A percentile compares a stretch with the other conserved stretches of the same genome.
phyloP scores from a whole-genome alignment of 2,888 invertebrate genomes.

The Linyphia triangularis region DNA sequence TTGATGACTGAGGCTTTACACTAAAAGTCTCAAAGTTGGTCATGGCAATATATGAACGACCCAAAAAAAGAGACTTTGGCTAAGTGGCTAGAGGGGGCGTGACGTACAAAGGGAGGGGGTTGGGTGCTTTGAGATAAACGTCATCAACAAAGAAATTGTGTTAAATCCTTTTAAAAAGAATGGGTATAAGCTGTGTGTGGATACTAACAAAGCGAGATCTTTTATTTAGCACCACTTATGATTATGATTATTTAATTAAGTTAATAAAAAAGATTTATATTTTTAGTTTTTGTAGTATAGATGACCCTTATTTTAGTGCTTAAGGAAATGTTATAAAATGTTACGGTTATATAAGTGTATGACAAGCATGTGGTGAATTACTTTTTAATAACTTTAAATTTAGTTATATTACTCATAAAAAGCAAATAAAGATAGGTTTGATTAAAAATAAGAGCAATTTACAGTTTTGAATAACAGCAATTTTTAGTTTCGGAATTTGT shows the following conservation, averaged over 20 bases:
- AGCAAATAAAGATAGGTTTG: too few relatives aligned
- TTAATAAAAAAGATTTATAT: too few relatives aligned
- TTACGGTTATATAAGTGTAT: too few relatives aligned
- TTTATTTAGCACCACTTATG: neutral
- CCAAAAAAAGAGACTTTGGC: constrained; percentile 27
- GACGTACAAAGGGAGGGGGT: neutral
- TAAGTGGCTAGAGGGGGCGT: constrained; percentile 34
- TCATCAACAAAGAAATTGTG: constrained; percentile 28
- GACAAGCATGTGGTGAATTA: too few relatives aligned
- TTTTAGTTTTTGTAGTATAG: too few relatives aligned
- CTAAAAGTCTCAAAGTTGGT: neutral
- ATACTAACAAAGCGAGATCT: neutral
- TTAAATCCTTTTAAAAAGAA: constrained; percentile 58
- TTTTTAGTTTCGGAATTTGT: too few relatives aligned
- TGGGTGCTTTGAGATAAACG: constrained; percentile 26
- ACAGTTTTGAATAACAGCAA: too few relatives aligned
- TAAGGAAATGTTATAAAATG: too few relatives aligned
- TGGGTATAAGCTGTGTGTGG: constrained; percentile 28
- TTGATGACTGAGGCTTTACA: constrained; percentile 5
- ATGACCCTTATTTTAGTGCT: too few relatives aligned
- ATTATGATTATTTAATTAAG: neutral
- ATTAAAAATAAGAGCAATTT: too few relatives aligned
- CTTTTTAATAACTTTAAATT: too few relatives aligned
- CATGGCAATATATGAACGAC: constrained; percentile 35
- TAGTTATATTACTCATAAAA: too few relatives aligned